These are phyloP conservation scores for Apolygus lucorum DNA, from an alignment of 1,140 invertebrate genomes.

Conservation along the genomic window DNA sequence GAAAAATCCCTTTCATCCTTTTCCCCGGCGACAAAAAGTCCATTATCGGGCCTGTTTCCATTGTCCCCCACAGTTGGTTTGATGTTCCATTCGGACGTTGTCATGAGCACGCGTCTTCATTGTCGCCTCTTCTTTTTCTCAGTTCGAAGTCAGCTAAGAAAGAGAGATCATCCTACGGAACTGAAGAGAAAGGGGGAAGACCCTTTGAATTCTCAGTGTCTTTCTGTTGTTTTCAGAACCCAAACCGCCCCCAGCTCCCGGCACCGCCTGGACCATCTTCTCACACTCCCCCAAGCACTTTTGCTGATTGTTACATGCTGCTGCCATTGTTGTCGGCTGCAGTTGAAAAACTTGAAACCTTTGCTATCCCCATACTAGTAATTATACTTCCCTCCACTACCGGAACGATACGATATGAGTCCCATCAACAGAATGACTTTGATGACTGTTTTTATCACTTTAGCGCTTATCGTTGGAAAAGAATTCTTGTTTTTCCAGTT, in stretches of 20 bases:
- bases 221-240: neutral
- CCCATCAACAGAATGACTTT: neutral
- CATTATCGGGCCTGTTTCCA: neutral
- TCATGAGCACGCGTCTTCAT: conserved; percentile 17
- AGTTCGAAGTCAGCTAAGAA: neutral
- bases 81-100: conserved; percentile 12
- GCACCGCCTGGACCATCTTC: neutral
- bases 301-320: neutral
- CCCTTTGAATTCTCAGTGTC: conserved; percentile 1
- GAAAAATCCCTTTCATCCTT: conserved; percentile 14
- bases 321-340: neutral
- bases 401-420: neutral
- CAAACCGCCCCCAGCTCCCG: neutral
- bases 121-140: conserved; percentile 14
- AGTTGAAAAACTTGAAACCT: neutral
- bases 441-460: neutral
- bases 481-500: neutral
- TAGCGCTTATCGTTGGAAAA: neutral
- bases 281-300: neutral
- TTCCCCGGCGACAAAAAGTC: conserved; percentile 10
- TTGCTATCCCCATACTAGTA: neutral
- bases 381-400: neutral
- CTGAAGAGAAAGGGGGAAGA: neutral
- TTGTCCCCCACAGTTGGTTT: neutral
- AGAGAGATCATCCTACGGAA: neutral